phyloP scores from a whole-genome alignment of 2,888 invertebrate genomes.

The Poecilus cupreus region DNA sequence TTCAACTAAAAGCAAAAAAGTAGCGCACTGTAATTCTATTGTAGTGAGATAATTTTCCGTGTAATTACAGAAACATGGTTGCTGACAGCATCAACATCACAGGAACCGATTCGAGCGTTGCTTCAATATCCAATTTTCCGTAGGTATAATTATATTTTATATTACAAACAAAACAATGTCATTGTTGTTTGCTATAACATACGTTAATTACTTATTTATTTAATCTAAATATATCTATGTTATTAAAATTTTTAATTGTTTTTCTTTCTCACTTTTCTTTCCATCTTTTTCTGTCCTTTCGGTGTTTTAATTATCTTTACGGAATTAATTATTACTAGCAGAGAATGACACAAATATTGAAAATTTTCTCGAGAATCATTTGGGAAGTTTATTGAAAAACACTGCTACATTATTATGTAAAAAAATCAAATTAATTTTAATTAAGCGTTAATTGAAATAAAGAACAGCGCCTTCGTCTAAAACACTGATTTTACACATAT shows the following conservation, averaged over 20 bases:
- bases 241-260: conserved; percentile 7
- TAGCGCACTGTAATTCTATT: not conserved
- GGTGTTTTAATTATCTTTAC: not conserved
- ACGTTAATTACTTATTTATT: conserved; percentile 26
- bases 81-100: conserved; percentile 56
- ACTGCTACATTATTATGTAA: no score
- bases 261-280: conserved; percentile 36
- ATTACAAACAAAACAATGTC: conserved; percentile 21
- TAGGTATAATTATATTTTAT: conserved; percentile 48
- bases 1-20: not conserved
- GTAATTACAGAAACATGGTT: conserved; percentile 55
- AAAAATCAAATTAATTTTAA: no score
- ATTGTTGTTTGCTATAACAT: not conserved
- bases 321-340: not conserved
- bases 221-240: conserved; percentile 31
- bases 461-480: no score
- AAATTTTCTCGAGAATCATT: no score
- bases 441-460: no score
- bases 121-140: conserved; percentile 58
- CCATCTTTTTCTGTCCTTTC: conserved; percentile 24
- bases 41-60: conserved; percentile 51
- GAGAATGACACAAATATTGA: no score
- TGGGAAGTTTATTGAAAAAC: no score
- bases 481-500: no score
- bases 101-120: conserved; percentile 53